Conservation (phyloP, 2,888 invertebrate species). For the Ctenicera cuprea region DNA sequence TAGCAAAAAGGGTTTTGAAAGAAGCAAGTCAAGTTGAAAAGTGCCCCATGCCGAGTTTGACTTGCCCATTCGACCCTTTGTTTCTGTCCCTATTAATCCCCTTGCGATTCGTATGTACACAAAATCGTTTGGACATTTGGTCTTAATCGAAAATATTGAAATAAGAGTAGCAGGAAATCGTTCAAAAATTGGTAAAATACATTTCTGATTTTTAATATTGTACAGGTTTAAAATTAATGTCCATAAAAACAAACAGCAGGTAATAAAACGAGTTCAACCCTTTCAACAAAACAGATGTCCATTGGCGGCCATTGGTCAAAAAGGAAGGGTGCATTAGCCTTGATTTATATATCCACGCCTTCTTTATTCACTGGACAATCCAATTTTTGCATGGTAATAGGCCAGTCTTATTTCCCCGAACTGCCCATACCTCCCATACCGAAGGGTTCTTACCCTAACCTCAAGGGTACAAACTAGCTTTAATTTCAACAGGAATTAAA, state of each 20-base stretch:
- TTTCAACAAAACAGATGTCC: slow-evolving; percentile 39
- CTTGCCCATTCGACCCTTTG: slow-evolving; percentile 56
- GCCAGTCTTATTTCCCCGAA: slow-evolving; percentile 38
- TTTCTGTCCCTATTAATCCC: slow-evolving; percentile 48
- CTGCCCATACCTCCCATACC: slow-evolving; percentile 30
- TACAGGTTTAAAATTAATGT: no score
- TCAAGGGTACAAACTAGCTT: background rate
- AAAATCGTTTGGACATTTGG: slow-evolving; percentile 3
- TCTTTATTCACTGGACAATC: slow-evolving; percentile 48
- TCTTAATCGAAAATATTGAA: slow-evolving; percentile 7
- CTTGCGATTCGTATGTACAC: slow-evolving; percentile 2
- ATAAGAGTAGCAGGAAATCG: no score
- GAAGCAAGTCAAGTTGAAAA: slow-evolving; percentile 62
- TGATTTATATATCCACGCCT: slow-evolving; percentile 52
- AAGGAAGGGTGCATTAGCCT: slow-evolving; percentile 40
- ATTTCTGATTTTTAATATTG: no score
- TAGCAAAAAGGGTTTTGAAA: slow-evolving; percentile 61
- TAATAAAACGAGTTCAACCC: slow-evolving; percentile 9
- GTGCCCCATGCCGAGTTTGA: slow-evolving; percentile 60
- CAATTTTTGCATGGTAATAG: slow-evolving; percentile 51
- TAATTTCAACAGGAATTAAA: slow-evolving; percentile 1
- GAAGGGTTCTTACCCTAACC: slow-evolving; percentile 17
- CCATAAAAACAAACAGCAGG: slow-evolving; percentile 6
- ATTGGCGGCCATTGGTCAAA: slow-evolving; percentile 54
- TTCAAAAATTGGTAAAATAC: no score